Conservation (phyloP, 2,113 vertebrate species). For the Xiphophorus maculatus region DNA sequence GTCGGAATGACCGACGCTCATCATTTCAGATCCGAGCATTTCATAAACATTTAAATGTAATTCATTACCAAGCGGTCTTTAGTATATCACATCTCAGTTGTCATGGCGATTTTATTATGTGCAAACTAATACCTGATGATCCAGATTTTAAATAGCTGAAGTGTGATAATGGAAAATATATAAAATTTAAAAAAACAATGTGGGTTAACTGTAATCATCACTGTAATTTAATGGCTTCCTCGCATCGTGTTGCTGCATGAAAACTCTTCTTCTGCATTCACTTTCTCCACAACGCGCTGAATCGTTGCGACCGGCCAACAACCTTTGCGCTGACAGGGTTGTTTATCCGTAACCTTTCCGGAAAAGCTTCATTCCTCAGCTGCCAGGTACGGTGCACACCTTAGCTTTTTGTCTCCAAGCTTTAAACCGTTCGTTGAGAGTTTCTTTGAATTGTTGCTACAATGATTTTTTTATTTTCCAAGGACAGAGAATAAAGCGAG, state of each 20-base stretch:
- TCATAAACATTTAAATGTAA: neutral
- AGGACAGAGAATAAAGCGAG: neutral
- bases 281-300: neutral
- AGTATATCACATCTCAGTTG: neutral
- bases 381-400: constrained; percentile 7
- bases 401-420: constrained; percentile 26
- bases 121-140: neutral
- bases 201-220: neutral
- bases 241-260: neutral
- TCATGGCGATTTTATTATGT: neutral
- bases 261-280: neutral
- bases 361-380: constrained; percentile 57
- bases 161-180: neutral
- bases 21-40: no score
- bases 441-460: neutral
- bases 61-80: neutral
- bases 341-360: constrained; percentile 2
- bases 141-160: neutral
- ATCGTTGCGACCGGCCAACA: neutral
- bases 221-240: neutral
- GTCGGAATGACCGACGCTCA: no score
- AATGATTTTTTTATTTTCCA: no score
- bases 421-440: constrained; percentile 1
- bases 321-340: neutral
- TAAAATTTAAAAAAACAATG: no score